Evolutionary conservation across 2,888 invertebrate species (phyloP).

Genomic region (Tiliacea citrago): DNA sequence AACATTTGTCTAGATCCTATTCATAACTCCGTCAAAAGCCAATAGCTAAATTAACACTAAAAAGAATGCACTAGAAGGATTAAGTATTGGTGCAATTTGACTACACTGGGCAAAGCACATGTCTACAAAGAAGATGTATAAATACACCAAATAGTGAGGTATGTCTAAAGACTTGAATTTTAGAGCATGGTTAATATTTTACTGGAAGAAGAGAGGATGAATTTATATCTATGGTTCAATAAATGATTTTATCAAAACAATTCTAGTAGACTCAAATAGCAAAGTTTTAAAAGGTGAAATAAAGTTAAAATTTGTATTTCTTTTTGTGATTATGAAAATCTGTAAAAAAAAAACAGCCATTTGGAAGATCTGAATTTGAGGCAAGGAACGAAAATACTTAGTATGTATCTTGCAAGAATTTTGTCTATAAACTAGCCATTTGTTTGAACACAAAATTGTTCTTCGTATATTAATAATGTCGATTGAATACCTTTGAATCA

Average conservation of each 20-base stretch:
- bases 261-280: conserved; percentile 5
- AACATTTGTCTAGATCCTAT: neutral
- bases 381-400: conserved; percentile 12
- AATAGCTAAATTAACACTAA: neutral
- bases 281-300: conserved; percentile 10
- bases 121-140: conserved; percentile 7
- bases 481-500: conserved; percentile 27
- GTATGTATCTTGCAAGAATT: conserved; percentile 28
- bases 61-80: neutral
- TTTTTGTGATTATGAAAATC: conserved; percentile 15
- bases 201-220: conserved; percentile 38
- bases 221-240: conserved; percentile 11
- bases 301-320: conserved; percentile 39
- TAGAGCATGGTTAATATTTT: neutral
- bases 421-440: conserved; percentile 44
- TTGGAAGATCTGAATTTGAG: conserved; percentile 36
- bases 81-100: neutral
- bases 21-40: neutral
- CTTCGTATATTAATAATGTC: conserved; percentile 31
- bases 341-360: conserved; percentile 3
- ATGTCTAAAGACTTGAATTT: conserved; percentile 1
- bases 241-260: conserved; percentile 42
- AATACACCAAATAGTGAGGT: neutral
- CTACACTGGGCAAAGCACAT: conserved; percentile 9
- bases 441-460: conserved; percentile 62